These are phyloP conservation scores for Anabas testudineus DNA, from an alignment of 2,797 vertebrate genomes.

Conservation along the genomic window DNA sequence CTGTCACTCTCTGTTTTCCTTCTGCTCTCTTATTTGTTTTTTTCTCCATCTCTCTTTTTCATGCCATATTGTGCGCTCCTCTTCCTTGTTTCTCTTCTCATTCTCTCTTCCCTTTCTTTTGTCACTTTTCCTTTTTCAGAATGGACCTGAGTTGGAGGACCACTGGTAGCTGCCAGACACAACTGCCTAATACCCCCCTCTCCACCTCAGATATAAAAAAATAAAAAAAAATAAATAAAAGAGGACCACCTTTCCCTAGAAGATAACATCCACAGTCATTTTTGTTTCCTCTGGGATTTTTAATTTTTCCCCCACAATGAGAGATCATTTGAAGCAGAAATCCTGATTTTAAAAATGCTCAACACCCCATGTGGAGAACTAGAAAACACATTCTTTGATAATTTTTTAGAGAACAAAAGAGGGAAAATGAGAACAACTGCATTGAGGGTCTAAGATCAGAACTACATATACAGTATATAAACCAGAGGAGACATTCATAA, in stretches of 20 bases:
- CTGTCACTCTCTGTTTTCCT: neutral
- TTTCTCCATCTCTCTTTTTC: neutral
- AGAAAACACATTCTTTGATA: constrained; percentile 41
- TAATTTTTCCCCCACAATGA: constrained; percentile 79
- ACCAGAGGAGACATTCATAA: constrained; percentile 67
- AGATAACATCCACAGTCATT: constrained; percentile 86
- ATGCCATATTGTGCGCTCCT: neutral
- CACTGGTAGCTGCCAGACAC: constrained; percentile 91
- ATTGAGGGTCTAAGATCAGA: constrained; percentile 31
- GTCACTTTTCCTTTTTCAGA: constrained; percentile 87
- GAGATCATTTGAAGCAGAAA: constrained; percentile 75
- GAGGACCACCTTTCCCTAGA: constrained; percentile 89
- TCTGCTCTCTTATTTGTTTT: neutral
- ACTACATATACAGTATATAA: constrained; percentile 15
- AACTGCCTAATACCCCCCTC: constrained; percentile 78
- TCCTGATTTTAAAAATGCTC: constrained; percentile 55
- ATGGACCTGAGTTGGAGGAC: constrained; percentile 94
- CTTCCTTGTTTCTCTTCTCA: neutral
- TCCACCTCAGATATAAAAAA: no score
- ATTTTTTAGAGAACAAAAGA: constrained; percentile 43
- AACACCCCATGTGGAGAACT: constrained; percentile 55
- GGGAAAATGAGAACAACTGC: constrained; percentile 23
- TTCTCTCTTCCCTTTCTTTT: constrained; percentile 6
- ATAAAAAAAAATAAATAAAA: constrained; percentile 80
- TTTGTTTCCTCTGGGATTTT: constrained; percentile 59